Evolutionary conservation across 2,113 vertebrate genomes (phyloP).

Genomic region (Pluvialis apricaria): DNA sequence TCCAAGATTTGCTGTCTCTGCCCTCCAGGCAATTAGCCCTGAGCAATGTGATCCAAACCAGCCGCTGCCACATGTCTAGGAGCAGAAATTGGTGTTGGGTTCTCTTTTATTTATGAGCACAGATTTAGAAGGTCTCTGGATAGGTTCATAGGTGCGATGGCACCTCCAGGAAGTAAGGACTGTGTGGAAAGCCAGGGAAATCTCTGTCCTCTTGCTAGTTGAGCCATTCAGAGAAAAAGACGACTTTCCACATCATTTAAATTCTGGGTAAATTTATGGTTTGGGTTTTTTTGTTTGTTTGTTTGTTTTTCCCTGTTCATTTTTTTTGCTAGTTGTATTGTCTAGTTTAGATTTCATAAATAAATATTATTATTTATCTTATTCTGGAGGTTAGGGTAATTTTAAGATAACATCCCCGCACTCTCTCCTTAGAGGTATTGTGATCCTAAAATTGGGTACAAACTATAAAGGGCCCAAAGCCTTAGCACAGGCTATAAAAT

Average conservation of each 20-base stretch:
- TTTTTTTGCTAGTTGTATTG: not conserved
- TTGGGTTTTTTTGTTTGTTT: not conserved
- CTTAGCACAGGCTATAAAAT: slow-evolving; percentile 4
- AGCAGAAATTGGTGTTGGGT: not conserved
- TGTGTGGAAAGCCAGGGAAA: not conserved
- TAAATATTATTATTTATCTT: not conserved
- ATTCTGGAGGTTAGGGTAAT: not conserved
- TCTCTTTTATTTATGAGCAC: not conserved
- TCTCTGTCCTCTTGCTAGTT: not conserved
- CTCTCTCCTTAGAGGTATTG: not conserved
- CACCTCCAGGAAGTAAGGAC: not conserved
- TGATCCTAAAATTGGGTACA: slow-evolving; percentile 1
- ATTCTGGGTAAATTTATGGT: not conserved
- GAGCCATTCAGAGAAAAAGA: not conserved
- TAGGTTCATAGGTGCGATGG: not conserved
- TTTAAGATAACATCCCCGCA: not conserved
- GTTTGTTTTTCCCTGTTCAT: not conserved
- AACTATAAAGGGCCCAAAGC: not conserved
- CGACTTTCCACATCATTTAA: not conserved
- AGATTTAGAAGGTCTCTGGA: not conserved
- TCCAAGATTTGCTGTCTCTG: not conserved
- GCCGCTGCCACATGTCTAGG: not conserved
- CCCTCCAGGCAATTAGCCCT: not conserved
- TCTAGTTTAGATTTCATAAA: not conserved
- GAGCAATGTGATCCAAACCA: not conserved